Conservation (phyloP, 2,113 vertebrate genomes). For the Nyctereutes procyonoides region DNA sequence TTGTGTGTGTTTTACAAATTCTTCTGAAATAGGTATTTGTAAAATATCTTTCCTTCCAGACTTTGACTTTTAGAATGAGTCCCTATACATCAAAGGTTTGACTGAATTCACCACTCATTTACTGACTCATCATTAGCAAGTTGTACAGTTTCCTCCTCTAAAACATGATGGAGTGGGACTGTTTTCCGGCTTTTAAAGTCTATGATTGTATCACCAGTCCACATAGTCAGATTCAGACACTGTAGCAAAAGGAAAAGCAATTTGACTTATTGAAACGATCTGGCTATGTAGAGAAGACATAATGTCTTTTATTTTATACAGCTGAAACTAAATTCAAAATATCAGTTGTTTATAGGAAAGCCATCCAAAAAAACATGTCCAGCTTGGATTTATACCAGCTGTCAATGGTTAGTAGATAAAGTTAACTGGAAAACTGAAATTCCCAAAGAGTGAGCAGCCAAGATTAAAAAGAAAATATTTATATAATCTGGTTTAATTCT, state of each 20-base stretch:
- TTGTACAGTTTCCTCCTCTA: neutral
- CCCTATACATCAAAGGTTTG: neutral
- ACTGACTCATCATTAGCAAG: neutral
- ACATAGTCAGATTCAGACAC: neutral
- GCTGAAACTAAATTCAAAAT: neutral
- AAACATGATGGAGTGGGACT: neutral
- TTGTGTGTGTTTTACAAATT: neutral
- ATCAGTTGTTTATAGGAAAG: neutral
- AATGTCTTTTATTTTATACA: neutral
- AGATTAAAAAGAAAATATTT: neutral
- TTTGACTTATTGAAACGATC: neutral
- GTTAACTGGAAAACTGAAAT: neutral
- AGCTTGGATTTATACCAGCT: neutral
- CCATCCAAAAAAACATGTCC: neutral
- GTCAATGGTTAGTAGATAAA: neutral
- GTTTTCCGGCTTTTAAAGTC: neutral
- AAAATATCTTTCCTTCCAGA: slow-evolving; percentile 36
- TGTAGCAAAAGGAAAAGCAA: neutral
- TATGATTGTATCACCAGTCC: neutral
- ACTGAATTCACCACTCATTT: neutral
- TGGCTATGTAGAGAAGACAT: neutral
- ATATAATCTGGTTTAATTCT: neutral
- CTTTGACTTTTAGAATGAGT: slow-evolving; percentile 5
- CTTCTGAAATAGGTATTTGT: slow-evolving; percentile 45
- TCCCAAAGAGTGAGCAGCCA: neutral